Evolutionary conservation across 2,113 vertebrate species (phyloP), one percentile per base, ranked within the genome.

Genomic region (Ciconia stormi): DNA sequence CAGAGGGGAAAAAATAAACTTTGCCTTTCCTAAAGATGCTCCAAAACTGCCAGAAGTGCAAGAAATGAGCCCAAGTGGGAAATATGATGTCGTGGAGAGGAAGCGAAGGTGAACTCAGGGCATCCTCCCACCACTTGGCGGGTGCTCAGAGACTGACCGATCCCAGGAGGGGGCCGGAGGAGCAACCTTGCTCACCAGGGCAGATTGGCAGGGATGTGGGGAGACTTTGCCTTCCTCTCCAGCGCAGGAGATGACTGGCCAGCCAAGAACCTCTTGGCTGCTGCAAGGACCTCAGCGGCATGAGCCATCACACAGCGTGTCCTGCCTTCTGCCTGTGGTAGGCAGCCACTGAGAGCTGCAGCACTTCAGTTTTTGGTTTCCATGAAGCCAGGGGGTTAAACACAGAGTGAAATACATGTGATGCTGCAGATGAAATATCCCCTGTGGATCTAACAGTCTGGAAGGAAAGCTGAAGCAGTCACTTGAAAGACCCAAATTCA

Each of bases 301-400:
- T 0, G 1, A 70, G 14, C 63, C 70, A 40, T 22, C n/a, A 22
- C 53, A n/a, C 0, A 15, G 11, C 5, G 2, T 13, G 18, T 44
- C 59, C 53, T 44, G 25, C 34, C 40, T 62, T 62, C 52, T 74
- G 16, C 47, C 29, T 10, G 7, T 2, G 2, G n/a, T 8, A 49
- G 20, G 5, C 38, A 72, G 53, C 17, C 1, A 0, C 47, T 42
- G n/a, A 66, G 38, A 76, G 13, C 23, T 77, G 21, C 18, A 32
- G 8, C 11, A 2, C 42, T 82, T 72, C 10, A 16, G 9, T 4
- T 58, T 56, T 67, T 25, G 14, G 17, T 52, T 87, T 50, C 61
- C 29, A 15, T 22, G 12, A 69, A 87, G 22, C 21, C 53, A 9
- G 16, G 19, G 20, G 15, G 9, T n/a, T 82, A 46, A 61, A 44